These are phyloP conservation scores for Ceratina calcarata DNA, from an alignment of 1,140 invertebrate genomes.

Conservation along the genomic window DNA sequence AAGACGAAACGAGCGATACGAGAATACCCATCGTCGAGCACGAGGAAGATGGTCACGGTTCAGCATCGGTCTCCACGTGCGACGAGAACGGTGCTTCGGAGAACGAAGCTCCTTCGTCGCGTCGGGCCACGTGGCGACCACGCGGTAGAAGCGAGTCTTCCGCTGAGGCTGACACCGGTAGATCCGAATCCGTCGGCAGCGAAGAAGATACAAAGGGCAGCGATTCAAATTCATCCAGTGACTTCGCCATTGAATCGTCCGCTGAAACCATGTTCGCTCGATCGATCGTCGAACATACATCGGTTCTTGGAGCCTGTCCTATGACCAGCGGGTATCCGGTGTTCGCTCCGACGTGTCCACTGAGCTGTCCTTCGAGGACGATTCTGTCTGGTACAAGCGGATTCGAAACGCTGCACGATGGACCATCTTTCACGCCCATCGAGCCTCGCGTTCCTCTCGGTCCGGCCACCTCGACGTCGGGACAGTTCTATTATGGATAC, in stretches of 20 bases:
- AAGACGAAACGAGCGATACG: background rate
- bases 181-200: background rate
- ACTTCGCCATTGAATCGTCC: background rate
- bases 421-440: no score
- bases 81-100: conserved; percentile 15
- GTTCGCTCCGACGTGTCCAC: background rate
- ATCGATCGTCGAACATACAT: no score
- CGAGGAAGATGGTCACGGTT: conserved; percentile 51
- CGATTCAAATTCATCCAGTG: background rate
- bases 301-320: background rate
- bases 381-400: no score
- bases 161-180: background rate
- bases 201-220: background rate
- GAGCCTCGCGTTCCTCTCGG: background rate
- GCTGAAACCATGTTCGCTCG: no score
- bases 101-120: background rate
- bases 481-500: conserved; percentile 5
- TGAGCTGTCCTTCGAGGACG: background rate
- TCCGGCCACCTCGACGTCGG: background rate
- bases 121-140: no score
- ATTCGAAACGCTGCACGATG: no score
- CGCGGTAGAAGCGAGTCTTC: conserved; percentile 14
- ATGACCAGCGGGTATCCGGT: background rate
- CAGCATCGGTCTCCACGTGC: conserved; percentile 8
- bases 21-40: background rate